These are phyloP conservation scores for Ichneumoninae sp. DNA, from an alignment of 2,888 invertebrate species.

Conservation along the genomic window DNA sequence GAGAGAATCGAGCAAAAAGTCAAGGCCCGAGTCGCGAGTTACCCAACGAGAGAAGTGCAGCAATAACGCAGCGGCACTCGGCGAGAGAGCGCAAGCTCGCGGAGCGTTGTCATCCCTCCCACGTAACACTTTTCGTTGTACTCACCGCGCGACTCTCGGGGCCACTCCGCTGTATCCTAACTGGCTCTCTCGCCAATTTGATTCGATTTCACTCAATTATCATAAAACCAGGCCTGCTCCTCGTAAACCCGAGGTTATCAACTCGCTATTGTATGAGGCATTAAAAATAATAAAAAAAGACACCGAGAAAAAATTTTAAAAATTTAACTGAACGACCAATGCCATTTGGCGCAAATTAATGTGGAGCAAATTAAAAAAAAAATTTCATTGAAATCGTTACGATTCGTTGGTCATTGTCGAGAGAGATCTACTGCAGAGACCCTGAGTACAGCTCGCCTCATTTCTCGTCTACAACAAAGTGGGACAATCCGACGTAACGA, in stretches of 20 bases:
- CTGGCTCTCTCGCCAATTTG: conserved; percentile 53
- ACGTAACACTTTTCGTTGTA: conserved; percentile 65
- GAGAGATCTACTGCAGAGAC: conserved; percentile 2
- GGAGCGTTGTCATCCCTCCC: conserved; percentile 62
- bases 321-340: conserved; percentile 3
- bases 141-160: conserved; percentile 50
- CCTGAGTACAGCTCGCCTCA: conserved; percentile 41
- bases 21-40: conserved; percentile 60
- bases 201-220: conserved; percentile 66
- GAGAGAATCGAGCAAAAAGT: conserved; percentile 63
- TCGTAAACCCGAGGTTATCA: conserved; percentile 31
- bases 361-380: conserved; percentile 15
- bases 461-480: conserved; percentile 45
- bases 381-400: conserved; percentile 17
- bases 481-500: conserved; percentile 59
- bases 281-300: neutral
- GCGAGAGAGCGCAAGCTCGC: conserved; percentile 32
- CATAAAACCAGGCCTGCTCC: conserved; percentile 48
- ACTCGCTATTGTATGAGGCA: conserved; percentile 19
- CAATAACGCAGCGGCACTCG: conserved; percentile 61
- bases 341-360: neutral
- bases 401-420: neutral
- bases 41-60: conserved; percentile 62
- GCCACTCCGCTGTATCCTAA: conserved; percentile 32
- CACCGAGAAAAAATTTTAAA: neutral